Evolutionary conservation across 2,888 invertebrate genomes (phyloP).

Genomic region (Polyploca ridens): DNA sequence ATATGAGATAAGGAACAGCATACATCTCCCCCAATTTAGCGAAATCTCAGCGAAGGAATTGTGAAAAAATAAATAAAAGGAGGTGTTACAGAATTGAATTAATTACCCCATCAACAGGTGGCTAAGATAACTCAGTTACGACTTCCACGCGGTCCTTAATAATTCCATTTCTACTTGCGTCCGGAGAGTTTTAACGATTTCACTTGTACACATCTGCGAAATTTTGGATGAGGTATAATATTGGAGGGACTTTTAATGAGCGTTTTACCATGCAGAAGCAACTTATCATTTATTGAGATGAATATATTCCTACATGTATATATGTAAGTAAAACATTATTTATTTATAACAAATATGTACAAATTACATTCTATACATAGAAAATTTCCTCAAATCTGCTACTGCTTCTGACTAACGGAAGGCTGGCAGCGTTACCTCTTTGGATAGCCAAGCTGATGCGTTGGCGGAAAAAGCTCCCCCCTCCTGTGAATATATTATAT

Average conservation of each 20-base stretch:
- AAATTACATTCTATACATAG: no score
- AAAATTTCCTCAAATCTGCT: no score
- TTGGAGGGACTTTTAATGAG: neutral
- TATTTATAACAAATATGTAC: no score
- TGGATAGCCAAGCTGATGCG: no score
- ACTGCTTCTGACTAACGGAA: no score
- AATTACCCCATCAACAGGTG: conserved; percentile 80
- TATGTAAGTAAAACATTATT: no score
- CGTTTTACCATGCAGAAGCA: no score
- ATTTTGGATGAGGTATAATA: conserved; percentile 32
- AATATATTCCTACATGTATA: no score
- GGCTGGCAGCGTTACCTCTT: no score
- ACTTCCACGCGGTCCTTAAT: conserved; percentile 62
- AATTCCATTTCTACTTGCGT: conserved; percentile 66
- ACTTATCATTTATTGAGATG: no score
- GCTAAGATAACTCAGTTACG: conserved; percentile 65
- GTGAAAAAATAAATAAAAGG: conserved; percentile 29
- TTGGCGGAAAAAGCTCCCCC: no score
- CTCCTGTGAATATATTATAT: no score
- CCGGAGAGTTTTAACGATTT: conserved; percentile 72
- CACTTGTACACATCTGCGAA: conserved; percentile 15
- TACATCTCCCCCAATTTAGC: conserved; percentile 11
- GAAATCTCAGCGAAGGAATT: conserved; percentile 34
- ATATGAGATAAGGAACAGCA: conserved; percentile 27
- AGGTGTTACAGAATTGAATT: conserved; percentile 68